Percentiles rank a stretch among this genome's conserved stretches.
phyloP scores from a whole-genome alignment of 2,888 invertebrate species.

The Thecophora atra region DNA sequence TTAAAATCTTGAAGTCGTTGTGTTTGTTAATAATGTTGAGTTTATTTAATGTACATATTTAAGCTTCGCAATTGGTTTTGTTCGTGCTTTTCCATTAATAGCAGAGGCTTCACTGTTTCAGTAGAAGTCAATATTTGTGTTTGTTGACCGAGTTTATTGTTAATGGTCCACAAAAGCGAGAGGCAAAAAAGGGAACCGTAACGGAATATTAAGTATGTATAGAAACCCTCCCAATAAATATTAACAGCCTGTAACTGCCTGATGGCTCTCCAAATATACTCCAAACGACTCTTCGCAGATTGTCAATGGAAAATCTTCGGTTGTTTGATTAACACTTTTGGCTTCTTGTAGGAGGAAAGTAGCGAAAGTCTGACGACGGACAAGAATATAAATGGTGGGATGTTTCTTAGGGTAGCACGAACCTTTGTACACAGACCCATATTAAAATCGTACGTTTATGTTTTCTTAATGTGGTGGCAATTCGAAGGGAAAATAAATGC shows the following conservation, averaged over 20 bases:
- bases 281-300: constrained; percentile 13
- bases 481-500: background rate
- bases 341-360: background rate
- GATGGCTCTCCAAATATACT: constrained; percentile 3
- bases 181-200: too few species aligned
- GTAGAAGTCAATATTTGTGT: too few species aligned
- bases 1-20: too few species aligned
- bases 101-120: too few species aligned
- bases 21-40: too few species aligned
- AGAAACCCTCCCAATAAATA: background rate
- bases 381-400: background rate
- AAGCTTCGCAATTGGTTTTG: too few species aligned
- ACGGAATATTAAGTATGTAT: too few species aligned
- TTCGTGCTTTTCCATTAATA: too few species aligned
- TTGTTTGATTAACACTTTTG: constrained; percentile 13
- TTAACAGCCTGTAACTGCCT: background rate
- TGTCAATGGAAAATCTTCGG: constrained; percentile 10
- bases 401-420: constrained; percentile 4
- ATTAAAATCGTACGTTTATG: background rate
- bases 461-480: background rate
- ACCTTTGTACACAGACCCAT: background rate
- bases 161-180: too few species aligned
- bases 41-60: too few species aligned
- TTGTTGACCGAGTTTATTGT: too few species aligned
- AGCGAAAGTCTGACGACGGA: background rate